A percentile compares a stretch with the other conserved stretches of the same genome.
Conservation (phyloP, 2,113 vertebrate species). For the Nymphicus hollandicus region DNA sequence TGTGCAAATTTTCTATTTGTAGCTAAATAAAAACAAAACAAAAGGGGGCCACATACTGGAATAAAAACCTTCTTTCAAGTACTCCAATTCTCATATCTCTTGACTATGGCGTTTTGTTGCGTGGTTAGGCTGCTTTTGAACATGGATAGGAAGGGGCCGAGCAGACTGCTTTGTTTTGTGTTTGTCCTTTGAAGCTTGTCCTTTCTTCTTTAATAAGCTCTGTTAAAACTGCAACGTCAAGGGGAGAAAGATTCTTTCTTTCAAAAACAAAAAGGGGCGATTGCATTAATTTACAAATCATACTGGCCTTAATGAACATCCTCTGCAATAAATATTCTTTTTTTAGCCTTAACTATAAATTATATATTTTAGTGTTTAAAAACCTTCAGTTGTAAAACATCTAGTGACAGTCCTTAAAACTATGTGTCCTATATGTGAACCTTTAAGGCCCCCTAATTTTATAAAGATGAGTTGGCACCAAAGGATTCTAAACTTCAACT, state of each 20-base stretch:
- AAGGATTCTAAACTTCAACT: slow-evolving; percentile 67
- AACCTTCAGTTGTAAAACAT: slow-evolving; percentile 76
- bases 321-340: slow-evolving; percentile 88
- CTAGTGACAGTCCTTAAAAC: slow-evolving; percentile 70
- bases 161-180: slow-evolving; percentile 9
- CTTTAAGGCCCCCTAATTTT: slow-evolving; percentile 72
- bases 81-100: slow-evolving; percentile 69
- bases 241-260: slow-evolving; percentile 43
- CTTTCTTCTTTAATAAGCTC: slow-evolving; percentile 43
- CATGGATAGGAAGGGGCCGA: slow-evolving; percentile 39
- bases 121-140: slow-evolving; percentile 40
- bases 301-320: slow-evolving; percentile 83
- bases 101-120: slow-evolving; percentile 67
- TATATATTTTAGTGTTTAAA: slow-evolving; percentile 87
- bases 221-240: slow-evolving; percentile 42
- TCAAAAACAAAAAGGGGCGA: slow-evolving; percentile 55
- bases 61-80: slow-evolving; percentile 68
- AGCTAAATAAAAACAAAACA: slow-evolving; percentile 29
- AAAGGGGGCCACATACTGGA: slow-evolving; percentile 40
- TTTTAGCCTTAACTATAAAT: slow-evolving; percentile 86
- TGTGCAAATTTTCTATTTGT: slow-evolving; percentile 78
- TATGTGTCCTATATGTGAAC: slow-evolving; percentile 64
- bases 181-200: slow-evolving; percentile 45
- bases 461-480: slow-evolving; percentile 71
- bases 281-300: slow-evolving; percentile 75